Base-by-base conservation (phyloP, 2,113 vertebrate species). In the Lophochroa leadbeateri region DNA sequence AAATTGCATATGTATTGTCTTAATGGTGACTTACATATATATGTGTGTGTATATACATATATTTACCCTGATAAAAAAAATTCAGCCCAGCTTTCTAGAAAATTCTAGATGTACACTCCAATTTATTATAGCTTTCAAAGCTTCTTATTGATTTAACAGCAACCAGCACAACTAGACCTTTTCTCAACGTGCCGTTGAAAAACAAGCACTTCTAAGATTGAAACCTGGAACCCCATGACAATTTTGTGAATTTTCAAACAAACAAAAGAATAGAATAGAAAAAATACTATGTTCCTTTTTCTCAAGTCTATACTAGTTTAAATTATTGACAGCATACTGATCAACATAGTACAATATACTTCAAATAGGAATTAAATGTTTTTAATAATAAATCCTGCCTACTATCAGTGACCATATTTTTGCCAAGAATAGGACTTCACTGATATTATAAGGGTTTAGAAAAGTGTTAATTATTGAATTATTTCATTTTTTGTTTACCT, bases 1-100 rank as follows among this genome's bases (percentile, higher is more conserved):
- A 83, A 83, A 47, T 7, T 65, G 47, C 41, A 17, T 13, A 24
- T 8, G 52, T 28, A 13, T 11, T 83, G 72, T n/a, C 25, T 44
- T n/a, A 44, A 20, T 18, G 21, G 72, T 84, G 79, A 71, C 37
- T 52, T 46, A 5, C 6, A 20, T 17, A 35, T 39, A 15, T 17
- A 3, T 7, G 4, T 37, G 2, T 35, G 2, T 20, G 0, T 49
- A 39, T 13, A 52, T 29, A 29, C 8, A 43, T 53, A 14, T 52
- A 28, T 20, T 27, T 82, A 49, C 18, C 57, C 50, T 47, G 57
- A 43, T 64, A 15, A 78, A 94, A 78, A 25, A 44, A 23, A 3
- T 81, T 44, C 63, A 87, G 57, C 21, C 28, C 31, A 85, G 67
- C 33, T 70, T 35, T 67, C 27, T 31, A n/a, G 13, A 68, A 67